Evolutionary conservation across 2,113 vertebrate species (phyloP).

Genomic region (Hydrolagus affinis): DNA sequence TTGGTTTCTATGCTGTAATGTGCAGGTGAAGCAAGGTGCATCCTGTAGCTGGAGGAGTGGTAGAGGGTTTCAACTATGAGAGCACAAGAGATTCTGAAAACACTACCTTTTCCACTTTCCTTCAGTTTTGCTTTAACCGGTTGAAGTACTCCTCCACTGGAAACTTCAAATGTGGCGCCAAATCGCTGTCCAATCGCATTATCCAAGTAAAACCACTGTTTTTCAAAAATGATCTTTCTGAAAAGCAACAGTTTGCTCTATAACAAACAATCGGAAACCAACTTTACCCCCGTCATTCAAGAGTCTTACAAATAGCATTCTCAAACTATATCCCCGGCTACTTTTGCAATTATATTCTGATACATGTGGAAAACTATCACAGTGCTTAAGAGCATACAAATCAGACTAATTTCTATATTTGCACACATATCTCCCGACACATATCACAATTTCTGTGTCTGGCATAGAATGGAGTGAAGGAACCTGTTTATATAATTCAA

Average conservation of each 20-base stretch:
- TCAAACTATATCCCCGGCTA: background rate
- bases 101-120: slow-evolving; percentile 60
- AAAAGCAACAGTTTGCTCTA: slow-evolving; percentile 19
- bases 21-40: no score
- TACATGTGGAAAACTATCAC: no score
- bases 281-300: background rate
- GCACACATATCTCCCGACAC: no score
- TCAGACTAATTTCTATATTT: no score
- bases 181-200: slow-evolving; percentile 75
- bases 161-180: slow-evolving; percentile 79
- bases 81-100: background rate
- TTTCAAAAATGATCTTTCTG: slow-evolving; percentile 92
- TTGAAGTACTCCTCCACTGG: slow-evolving; percentile 68
- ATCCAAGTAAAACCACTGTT: slow-evolving; percentile 89
- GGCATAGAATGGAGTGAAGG: no score
- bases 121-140: slow-evolving; percentile 52
- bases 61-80: no score
- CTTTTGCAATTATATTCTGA: no score
- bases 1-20: no score
- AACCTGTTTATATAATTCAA: no score
- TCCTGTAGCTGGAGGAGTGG: no score
- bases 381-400: no score
- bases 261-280: background rate
- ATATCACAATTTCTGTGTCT: no score
- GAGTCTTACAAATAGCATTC: background rate